These are phyloP conservation scores for Drosophila bifasciata DNA, from an alignment of 1,140 invertebrate species.

Conservation along the genomic window DNA sequence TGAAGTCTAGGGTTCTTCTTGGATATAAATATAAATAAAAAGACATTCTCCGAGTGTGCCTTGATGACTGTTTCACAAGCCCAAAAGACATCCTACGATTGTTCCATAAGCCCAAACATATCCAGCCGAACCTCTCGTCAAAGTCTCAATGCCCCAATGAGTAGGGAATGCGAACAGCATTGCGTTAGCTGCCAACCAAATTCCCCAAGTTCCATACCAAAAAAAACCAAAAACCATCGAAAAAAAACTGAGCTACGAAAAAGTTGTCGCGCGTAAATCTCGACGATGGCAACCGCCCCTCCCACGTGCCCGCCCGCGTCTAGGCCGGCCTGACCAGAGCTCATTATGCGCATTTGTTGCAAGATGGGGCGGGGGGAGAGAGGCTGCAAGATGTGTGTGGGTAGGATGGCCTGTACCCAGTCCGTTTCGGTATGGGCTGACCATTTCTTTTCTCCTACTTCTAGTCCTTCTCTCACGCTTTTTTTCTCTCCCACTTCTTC, in stretches of 20 bases:
- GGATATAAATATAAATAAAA: too few relatives aligned
- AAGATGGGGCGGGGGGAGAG: conserved; percentile 3
- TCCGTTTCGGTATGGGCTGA: background rate
- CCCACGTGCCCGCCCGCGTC: conserved; percentile 10
- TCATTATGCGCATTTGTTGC: conserved; percentile 83
- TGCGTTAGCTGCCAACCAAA: too few relatives aligned
- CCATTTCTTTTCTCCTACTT: conserved; percentile 23
- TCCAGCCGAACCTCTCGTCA: too few relatives aligned
- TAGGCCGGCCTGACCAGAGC: conserved; percentile 66
- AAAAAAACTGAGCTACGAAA: conserved; percentile 33
- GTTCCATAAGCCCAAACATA: too few relatives aligned
- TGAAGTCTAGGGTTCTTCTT: too few relatives aligned
- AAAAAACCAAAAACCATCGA: conserved; percentile 14
- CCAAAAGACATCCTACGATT: too few relatives aligned
- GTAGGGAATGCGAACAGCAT: too few relatives aligned
- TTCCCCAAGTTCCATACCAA: background rate
- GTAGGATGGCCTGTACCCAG: too few relatives aligned
- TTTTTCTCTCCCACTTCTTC: conserved; percentile 1
- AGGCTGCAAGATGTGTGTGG: background rate
- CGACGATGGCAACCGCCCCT: conserved; percentile 38
- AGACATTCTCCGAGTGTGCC: too few relatives aligned
- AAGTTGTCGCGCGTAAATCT: conserved; percentile 75
- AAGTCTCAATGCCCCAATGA: too few relatives aligned
- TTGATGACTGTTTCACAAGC: too few relatives aligned
- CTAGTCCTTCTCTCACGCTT: conserved; percentile 12